phyloP scores from a whole-genome alignment of 2,113 vertebrate genomes.

The Sebastes schlegelii region DNA sequence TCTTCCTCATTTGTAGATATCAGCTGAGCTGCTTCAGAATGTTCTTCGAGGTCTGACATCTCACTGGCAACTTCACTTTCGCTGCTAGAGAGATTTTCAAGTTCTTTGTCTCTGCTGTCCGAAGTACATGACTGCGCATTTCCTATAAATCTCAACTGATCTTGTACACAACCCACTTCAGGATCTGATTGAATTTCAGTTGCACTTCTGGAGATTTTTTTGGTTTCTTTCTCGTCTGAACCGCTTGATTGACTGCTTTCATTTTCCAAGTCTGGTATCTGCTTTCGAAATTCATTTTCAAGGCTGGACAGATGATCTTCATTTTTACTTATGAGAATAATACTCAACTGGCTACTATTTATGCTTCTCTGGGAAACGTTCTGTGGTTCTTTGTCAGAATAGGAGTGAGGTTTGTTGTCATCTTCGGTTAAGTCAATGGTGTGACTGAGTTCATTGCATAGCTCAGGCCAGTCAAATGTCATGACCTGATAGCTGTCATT shows the following conservation, averaged over 20 bases:
- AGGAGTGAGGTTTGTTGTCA: not conserved
- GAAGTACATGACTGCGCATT: not conserved
- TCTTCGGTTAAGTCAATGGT: constrained; percentile 20
- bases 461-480: not conserved
- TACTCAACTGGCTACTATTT: not conserved
- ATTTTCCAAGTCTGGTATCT: not conserved
- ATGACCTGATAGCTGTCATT: not conserved
- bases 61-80: constrained; percentile 10
- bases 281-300: constrained; percentile 21
- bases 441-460: not conserved
- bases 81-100: not conserved
- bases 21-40: not conserved
- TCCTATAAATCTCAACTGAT: not conserved
- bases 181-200: not conserved
- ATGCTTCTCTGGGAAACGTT: not conserved
- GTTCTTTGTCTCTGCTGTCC: constrained; percentile 4
- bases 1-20: not conserved
- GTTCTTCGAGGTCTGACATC: not conserved
- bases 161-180: not conserved
- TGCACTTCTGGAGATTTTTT: not conserved
- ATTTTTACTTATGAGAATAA: constrained; percentile 6
- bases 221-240: not conserved
- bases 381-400: not conserved
- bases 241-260: not conserved
- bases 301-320: not conserved